Evolutionary conservation across 2,797 vertebrate genomes (phyloP).

Genomic region (Pachyuromys duprasi): DNA sequence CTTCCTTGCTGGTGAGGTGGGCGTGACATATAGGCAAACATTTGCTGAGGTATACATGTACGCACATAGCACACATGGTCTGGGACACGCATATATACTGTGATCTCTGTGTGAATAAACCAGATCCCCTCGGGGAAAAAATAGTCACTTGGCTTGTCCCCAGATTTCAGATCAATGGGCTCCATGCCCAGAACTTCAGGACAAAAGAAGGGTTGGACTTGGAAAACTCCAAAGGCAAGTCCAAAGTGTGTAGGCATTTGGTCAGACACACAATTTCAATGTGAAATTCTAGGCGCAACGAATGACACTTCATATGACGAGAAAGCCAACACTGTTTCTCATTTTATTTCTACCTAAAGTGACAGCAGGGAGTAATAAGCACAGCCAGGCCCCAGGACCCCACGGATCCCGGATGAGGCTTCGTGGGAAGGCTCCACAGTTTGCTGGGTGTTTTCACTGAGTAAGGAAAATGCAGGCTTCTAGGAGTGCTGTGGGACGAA

Average conservation of each 20-base stretch:
- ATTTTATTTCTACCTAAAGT: conserved; percentile 71
- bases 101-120: background rate
- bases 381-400: rapidly evolving
- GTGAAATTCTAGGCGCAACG: background rate
- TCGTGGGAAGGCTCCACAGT: too few species aligned
- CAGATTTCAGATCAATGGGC: background rate
- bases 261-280: background rate
- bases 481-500: conserved; percentile 88
- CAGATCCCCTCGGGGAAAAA: background rate
- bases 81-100: background rate
- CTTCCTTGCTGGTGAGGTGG: too few species aligned
- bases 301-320: background rate
- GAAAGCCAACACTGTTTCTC: background rate
- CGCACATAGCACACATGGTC: background rate
- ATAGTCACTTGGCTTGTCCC: background rate
- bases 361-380: conserved; percentile 19
- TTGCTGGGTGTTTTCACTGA: conserved; percentile 72
- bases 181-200: background rate
- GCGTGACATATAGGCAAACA: rapidly evolving
- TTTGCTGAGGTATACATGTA: background rate
- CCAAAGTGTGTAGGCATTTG: background rate
- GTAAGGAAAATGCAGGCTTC: conserved; percentile 89
- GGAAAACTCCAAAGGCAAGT: background rate
- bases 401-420: rapidly evolving
- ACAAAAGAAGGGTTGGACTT: background rate